Evolutionary conservation across 2,797 vertebrate genomes (phyloP).

Genomic region (Oryzias dopingdopingensis): DNA sequence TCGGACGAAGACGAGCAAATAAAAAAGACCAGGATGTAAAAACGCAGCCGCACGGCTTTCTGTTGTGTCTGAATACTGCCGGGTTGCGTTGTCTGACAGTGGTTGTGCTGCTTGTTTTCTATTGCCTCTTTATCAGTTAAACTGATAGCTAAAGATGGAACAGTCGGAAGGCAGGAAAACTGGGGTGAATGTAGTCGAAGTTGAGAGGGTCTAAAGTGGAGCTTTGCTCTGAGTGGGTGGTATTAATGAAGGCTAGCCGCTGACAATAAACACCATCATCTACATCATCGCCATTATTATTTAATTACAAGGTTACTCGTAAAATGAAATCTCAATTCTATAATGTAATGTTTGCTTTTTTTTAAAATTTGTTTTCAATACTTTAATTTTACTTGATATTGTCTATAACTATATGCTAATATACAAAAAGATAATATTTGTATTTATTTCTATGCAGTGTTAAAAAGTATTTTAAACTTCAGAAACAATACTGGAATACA

Average conservation of each 20-base stretch:
- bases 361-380: no score
- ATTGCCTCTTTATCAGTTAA: conserved; percentile 4
- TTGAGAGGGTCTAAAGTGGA: conserved; percentile 4
- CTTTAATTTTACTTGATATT: conserved; percentile 16
- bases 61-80: conserved; percentile 2
- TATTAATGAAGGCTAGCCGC: conserved; percentile 10
- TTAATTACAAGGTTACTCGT: background rate
- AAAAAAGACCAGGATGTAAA: conserved; percentile 61
- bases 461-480: no score
- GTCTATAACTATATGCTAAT: conserved; percentile 11
- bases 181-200: conserved; percentile 5
- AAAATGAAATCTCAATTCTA: no score
- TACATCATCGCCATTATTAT: background rate
- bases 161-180: conserved; percentile 8
- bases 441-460: conserved; percentile 52
- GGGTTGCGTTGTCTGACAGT: conserved; percentile 13
- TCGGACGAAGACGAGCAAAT: background rate
- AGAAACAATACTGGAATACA: no score
- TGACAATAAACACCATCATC: conserved; percentile 6
- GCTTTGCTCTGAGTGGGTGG: conserved; percentile 19
- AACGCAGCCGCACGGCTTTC: background rate
- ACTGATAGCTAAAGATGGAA: conserved; percentile 2
- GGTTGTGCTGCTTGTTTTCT: background rate
- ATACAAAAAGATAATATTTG: conserved; percentile 38
- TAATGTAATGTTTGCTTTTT: no score